Evolutionary conservation across 2,888 invertebrate species (phyloP), one percentile per base, ranked within the genome.

Genomic region (Allophyes oxyacanthae): DNA sequence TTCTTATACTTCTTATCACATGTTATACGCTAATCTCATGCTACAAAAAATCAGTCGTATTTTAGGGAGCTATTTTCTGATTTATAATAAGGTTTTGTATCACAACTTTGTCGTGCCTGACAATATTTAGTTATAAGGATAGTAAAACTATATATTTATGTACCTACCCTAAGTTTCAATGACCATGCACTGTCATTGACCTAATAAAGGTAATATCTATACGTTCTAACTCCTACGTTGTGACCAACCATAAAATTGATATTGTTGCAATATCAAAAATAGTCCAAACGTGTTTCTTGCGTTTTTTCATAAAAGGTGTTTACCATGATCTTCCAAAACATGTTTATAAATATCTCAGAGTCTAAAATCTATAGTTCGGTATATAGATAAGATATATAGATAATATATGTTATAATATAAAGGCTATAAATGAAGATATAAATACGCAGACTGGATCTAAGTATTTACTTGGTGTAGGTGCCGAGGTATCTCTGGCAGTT

Each of bases 401-500:
- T 8, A 56, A 56, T 6, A 30, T 28, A 0, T 52, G 41, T 25
- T 25, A 14, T 13, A 25, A 28, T 28, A 11, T n/a, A 33, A 33
- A 11, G 11, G 5, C 1, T 10, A 33, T 33, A 11, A 26, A 28
- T 5, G 5, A 8, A 11, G 0, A 26, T 5, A 11, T 33, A 33
- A n/a, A 25, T 25, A 36, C 7, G 2, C 11, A 3, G 4, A 26
- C 9, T 26, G 8, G n/a, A 15, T 7, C 10, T 2, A 37, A 20
- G 13, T 14, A 9, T 46, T 51, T 66, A 66, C 52, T 60, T 66
- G 11, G 78, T 56, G 57, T 92, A 92, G 6, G 91, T 89, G 4
- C 91, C 91, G 32, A 92, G 78, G 55, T 87, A 92, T 45, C 75
- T 82, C 33, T 83, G 72, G 73, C 91, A 92, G 67, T 84, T 87